A percentile compares a stretch with the other conserved stretches of the same genome.
phyloP scores from a whole-genome alignment of 2,797 vertebrate species.

The Pantherophis vulpinus region DNA sequence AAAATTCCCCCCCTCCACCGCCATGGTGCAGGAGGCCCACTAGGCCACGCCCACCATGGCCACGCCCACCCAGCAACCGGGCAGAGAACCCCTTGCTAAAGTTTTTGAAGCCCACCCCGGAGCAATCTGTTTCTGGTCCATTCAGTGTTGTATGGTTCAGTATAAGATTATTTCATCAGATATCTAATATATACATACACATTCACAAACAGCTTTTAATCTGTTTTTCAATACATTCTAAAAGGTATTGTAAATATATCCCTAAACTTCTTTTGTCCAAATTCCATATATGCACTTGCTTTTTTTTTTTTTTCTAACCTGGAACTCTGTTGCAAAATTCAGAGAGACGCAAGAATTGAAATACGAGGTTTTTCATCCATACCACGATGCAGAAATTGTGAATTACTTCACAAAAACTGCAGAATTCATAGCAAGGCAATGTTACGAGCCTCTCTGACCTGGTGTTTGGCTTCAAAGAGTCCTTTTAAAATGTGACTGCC shows the following conservation, averaged over 20 bases:
- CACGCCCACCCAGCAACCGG: no score
- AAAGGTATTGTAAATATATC: neutral
- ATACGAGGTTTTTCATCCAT: neutral
- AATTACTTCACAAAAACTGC: neutral
- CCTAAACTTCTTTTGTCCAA: neutral
- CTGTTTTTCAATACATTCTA: neutral
- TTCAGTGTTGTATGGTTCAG: neutral
- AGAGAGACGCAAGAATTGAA: neutral
- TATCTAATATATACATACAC: neutral
- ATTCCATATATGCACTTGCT: neutral
- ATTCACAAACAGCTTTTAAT: neutral
- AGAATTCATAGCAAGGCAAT: neutral
- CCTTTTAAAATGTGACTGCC: neutral
- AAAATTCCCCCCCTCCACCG: no score
- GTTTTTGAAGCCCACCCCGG: no score
- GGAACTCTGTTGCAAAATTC: neutral
- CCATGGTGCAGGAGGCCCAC: no score
- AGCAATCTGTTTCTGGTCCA: neutral
- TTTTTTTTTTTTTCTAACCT: neutral
- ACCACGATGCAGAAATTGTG: no score
- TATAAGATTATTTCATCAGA: neutral
- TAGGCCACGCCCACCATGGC: no score
- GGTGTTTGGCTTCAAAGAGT: neutral
- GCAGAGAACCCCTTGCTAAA: no score
- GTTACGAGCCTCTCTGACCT: neutral